phyloP scores from a whole-genome alignment of 1,140 invertebrate species.

The Steinernema khuongi region DNA sequence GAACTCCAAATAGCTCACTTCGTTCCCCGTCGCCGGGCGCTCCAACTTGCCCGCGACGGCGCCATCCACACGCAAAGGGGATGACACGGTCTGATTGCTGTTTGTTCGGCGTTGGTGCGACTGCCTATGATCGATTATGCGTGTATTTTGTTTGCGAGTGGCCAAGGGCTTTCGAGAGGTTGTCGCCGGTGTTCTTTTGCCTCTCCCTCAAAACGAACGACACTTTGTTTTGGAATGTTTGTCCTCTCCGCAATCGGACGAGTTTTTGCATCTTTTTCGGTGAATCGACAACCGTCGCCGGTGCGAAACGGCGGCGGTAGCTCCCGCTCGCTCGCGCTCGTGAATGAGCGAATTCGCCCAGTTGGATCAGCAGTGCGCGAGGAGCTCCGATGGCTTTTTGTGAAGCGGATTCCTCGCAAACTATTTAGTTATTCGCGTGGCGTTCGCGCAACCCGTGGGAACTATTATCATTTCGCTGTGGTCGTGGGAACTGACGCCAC shows the following conservation, averaged over 20 bases:
- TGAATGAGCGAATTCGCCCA: no score
- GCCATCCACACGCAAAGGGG: not conserved
- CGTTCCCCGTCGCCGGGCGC: no score
- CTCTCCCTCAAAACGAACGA: not conserved
- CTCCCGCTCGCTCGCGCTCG: not conserved
- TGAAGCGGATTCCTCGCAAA: no score
- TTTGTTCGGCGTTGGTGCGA: not conserved
- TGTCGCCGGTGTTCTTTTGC: not conserved
- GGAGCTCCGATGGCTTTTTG: no score
- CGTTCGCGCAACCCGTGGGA: no score
- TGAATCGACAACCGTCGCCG: no score
- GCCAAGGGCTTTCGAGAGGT: not conserved
- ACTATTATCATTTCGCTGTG: no score
- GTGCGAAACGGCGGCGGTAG: not conserved
- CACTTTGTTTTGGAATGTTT: conserved; percentile 13
- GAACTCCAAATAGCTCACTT: not conserved
- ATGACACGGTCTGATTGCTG: not conserved
- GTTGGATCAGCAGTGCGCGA: no score
- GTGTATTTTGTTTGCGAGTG: not conserved
- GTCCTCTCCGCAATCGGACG: not conserved
- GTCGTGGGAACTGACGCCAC: no score
- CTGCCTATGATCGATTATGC: conserved; percentile 7
- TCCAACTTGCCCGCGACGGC: not conserved
- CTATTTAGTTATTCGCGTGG: no score
- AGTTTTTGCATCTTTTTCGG: not conserved